phyloP scores from a whole-genome alignment of 2,797 vertebrate genomes.

The Argya squamiceps region DNA sequence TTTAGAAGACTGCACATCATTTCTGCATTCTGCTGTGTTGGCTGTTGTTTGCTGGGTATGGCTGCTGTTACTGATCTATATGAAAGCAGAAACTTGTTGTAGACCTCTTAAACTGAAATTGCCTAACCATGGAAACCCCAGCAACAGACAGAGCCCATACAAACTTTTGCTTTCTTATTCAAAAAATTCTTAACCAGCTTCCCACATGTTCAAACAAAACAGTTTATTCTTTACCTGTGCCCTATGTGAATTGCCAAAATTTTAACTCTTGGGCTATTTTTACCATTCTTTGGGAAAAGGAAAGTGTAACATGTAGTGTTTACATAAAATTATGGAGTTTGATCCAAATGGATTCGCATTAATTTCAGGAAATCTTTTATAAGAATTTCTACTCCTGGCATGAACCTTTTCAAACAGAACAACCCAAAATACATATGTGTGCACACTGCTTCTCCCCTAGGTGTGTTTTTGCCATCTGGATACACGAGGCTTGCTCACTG shows the following conservation, averaged over 20 bases:
- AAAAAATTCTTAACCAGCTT: neutral
- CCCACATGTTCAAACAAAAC: neutral
- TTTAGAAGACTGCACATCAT: neutral
- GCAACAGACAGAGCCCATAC: neutral
- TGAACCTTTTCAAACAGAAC: neutral
- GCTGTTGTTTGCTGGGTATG: neutral
- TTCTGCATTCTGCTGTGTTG: neutral
- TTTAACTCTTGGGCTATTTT: neutral
- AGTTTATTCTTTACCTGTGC: neutral
- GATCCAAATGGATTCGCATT: neutral
- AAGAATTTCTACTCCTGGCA: neutral
- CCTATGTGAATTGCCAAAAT: neutral
- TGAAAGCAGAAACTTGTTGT: neutral
- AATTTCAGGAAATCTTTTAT: neutral
- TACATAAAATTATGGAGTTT: neutral
- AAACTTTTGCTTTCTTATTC: neutral
- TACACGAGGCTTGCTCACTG: neutral
- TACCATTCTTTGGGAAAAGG: neutral
- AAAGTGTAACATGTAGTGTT: neutral
- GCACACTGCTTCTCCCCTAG: neutral
- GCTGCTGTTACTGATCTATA: neutral
- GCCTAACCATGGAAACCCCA: constrained; percentile 1
- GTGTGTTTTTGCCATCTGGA: neutral
- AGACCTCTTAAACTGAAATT: constrained; percentile 18
- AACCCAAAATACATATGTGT: neutral